Evolutionary conservation across 2,797 vertebrate species (phyloP), one percentile per base, ranked within the genome.

Genomic region (Crax fasciolata): DNA sequence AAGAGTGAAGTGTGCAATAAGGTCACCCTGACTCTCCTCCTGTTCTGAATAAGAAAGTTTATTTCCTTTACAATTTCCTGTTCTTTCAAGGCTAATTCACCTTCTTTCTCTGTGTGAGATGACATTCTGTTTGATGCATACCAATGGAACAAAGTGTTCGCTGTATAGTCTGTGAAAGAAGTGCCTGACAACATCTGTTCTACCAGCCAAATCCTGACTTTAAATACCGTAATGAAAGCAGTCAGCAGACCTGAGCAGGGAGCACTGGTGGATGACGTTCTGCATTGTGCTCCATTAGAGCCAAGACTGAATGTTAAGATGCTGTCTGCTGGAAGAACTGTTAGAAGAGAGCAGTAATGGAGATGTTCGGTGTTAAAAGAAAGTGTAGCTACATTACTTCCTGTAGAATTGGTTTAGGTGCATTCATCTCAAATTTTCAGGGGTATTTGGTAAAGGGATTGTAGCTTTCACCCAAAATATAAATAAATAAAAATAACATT

Each of bases 391-490:
- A 24, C 0, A 1, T n/a, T 87, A 28, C 35, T 59, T 76, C 48
- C 27, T 54, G 25, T 16, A 38, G 68, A n/a, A 61, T 72, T 85
- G 78, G 49, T 71, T 71, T 19, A 9, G 14, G 21, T 65, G 9
- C 10, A 2, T 86, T 90, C 62, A 43, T n/a, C 62, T 84, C 52
- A 43, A 43, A 15, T 12, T 43, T 43, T 43, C 15, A 35, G 35
- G 35, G 35, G 35, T 35, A 35, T 35, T 35, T 35, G 35, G 35
- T 35, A 35, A 35, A 35, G 35, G 19, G 27, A 84, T 95, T 46
- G 23, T 78, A 84, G 94, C 70, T 87, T 91, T 51, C 70, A 90
- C 63, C 17, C 32, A 73, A 83, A 83, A 86, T 66, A 71, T 11
- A 72, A 90, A 89, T 24, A 41, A 90, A 49, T 49, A 32, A 61